Percentiles rank a stretch among this genome's conserved stretches.
Conservation (phyloP, 2,888 invertebrate genomes). For the Strigamia crassipes region DNA sequence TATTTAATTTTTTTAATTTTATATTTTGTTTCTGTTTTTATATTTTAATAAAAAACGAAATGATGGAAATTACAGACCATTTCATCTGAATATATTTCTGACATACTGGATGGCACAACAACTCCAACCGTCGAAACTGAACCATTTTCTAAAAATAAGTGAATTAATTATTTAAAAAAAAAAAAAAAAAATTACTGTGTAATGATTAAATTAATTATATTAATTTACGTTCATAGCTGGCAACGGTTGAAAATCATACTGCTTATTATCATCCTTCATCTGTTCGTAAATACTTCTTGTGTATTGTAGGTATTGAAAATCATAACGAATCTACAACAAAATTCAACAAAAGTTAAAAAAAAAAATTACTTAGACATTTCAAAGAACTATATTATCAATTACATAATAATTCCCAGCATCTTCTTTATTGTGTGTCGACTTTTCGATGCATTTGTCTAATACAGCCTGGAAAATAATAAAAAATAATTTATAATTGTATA, state of each 20-base stretch:
- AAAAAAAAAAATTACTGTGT: too few relatives aligned
- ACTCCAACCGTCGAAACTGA: slow-evolving; percentile 53
- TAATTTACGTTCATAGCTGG: slow-evolving; percentile 52
- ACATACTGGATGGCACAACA: slow-evolving; percentile 56
- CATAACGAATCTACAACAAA: slow-evolving; percentile 50
- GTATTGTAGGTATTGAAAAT: slow-evolving; percentile 51
- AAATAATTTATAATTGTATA: neutral
- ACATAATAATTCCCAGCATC: slow-evolving; percentile 48
- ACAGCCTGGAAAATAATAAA: slow-evolving; percentile 47
- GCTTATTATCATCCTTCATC: slow-evolving; percentile 43
- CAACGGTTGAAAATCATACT: slow-evolving; percentile 48
- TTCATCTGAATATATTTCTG: slow-evolving; percentile 55
- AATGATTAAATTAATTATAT: neutral
- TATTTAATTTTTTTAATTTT: too few relatives aligned
- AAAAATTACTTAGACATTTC: neutral
- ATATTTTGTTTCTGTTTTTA: too few relatives aligned
- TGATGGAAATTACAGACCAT: slow-evolving; percentile 52
- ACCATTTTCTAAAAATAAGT: slow-evolving; percentile 54
- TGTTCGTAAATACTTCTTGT: slow-evolving; percentile 1
- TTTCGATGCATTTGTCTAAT: slow-evolving; percentile 51
- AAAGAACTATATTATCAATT: neutral
- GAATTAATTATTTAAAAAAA: neutral
- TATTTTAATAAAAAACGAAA: too few relatives aligned
- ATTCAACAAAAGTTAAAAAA: neutral
- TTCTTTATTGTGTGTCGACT: slow-evolving; percentile 50